Percentiles rank a stretch among this genome's conserved stretches.
These are phyloP conservation scores for Drosophila anceps DNA, from an alignment of 2,888 invertebrate genomes.

Conservation along the genomic window DNA sequence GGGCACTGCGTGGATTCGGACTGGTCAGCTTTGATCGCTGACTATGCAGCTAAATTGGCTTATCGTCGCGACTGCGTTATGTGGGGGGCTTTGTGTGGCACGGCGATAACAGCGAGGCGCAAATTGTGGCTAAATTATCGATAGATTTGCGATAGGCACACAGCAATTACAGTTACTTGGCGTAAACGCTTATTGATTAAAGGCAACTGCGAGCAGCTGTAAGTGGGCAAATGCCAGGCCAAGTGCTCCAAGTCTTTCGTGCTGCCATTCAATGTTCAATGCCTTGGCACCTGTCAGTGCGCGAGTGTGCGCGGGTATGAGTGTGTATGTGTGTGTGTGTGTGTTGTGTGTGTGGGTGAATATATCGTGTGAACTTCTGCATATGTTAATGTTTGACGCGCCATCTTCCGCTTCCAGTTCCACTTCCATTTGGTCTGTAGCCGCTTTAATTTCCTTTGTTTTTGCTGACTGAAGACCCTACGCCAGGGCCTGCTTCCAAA, in stretches of 20 bases:
- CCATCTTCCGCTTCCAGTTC: conserved; percentile 62
- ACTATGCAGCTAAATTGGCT: conserved; percentile 60
- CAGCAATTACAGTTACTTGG: conserved; percentile 53
- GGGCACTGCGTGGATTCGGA: conserved; percentile 8
- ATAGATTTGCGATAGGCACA: conserved; percentile 66
- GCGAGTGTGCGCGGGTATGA: conserved; percentile 23
- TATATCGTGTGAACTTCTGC: conserved; percentile 79
- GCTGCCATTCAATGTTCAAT: conserved; percentile 74
- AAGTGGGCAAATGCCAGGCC: conserved; percentile 26
- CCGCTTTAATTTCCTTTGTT: conserved; percentile 62
- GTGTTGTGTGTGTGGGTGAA: conserved; percentile 53
- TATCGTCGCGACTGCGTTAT: conserved; percentile 59
- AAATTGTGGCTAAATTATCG: conserved; percentile 74
- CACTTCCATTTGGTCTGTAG: conserved; percentile 32
- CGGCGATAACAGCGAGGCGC: conserved; percentile 61
- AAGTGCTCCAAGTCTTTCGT: conserved; percentile 9
- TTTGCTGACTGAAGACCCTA: conserved; percentile 39
- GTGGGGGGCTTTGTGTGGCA: conserved; percentile 13
- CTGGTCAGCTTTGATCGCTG: conserved; percentile 53
- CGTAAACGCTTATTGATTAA: conserved; percentile 62
- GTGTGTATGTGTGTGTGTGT: conserved; percentile 30
- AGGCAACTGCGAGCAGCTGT: conserved; percentile 14
- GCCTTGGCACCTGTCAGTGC: conserved; percentile 73
- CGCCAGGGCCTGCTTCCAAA: conserved; percentile 19
- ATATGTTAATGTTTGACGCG: conserved; percentile 75